Evolutionary conservation across 2,113 vertebrate genomes (phyloP), one percentile per base, ranked within the genome.

Genomic region (Myotis lucifugus): DNA sequence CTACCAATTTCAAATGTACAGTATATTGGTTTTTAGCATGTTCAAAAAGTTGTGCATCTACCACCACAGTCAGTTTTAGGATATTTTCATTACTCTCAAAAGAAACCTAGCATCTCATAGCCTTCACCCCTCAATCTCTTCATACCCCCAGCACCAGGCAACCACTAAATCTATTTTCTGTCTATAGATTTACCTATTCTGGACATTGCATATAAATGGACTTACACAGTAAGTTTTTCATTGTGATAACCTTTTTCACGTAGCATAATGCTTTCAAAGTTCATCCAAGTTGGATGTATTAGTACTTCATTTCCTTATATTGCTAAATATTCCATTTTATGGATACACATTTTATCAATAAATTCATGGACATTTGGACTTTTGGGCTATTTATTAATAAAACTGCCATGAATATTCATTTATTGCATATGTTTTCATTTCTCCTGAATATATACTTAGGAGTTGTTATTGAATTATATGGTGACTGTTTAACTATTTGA

Each of bases 301-400:
- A 79, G 59, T 66, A 59, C n/a, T 88, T 88, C 18, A 34, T 87
- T 89, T 11, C 32, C 54, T 93, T 84, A 76, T 92, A 32, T 87
- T 93, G 50, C 50, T 76, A 92, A 95, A 59, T 88, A 67, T 13
- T 88, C 15, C 42, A 15, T 40, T 94, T 79, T 78, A 66, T 85
- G 21, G 32, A 69, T 84, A 59, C 29, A 42, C 21, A 56, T 95
- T 87, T 93, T 95, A 77, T 69, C 83, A n/a, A 54, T 95, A 50
- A 64, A 46, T 81, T 94, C 13, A 46, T 85, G 50, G 7, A 70
- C 21, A 79, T 79, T 74, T 46, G 67, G 27, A 59, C 13, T 82
- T 92, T 77, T n/a, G 50, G 61, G 46, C n/a, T 56, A 2, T 67
- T 67, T 86, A 42, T 59, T 18, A 79, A 73, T 85, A 73, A 52